Evolutionary conservation across 1,140 invertebrate species (phyloP).

Genomic region (Potamilus streckersoni): DNA sequence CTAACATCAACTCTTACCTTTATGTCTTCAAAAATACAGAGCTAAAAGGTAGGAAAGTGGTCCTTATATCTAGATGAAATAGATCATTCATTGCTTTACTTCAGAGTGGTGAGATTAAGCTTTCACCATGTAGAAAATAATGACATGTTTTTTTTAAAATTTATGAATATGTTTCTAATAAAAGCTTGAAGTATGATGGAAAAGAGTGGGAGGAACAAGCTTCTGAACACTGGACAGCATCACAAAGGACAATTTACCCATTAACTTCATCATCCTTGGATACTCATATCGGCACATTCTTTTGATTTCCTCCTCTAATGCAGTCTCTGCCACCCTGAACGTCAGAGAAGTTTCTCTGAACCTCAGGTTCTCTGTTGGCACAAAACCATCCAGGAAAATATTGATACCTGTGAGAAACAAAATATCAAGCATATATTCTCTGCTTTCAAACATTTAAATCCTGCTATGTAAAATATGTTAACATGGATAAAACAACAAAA

Average conservation of each 20-base stretch:
- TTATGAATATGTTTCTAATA: too few relatives aligned
- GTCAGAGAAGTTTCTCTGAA: constrained; percentile 96
- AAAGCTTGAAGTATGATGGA: too few relatives aligned
- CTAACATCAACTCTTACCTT: too few relatives aligned
- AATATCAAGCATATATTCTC: background rate
- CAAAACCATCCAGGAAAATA: constrained; percentile 99
- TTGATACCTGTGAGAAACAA: constrained; percentile 83
- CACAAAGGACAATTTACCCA: constrained; percentile 69
- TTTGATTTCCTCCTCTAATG: constrained; percentile 97
- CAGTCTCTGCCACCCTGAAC: constrained; percentile 98
- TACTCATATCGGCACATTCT: constrained; percentile 97
- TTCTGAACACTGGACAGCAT: too few relatives aligned
- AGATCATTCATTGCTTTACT: too few relatives aligned
- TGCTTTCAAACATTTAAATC: background rate
- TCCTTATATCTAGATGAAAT: too few relatives aligned
- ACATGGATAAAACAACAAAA: background rate
- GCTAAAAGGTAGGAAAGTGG: too few relatives aligned
- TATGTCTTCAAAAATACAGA: too few relatives aligned
- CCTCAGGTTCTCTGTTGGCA: constrained; percentile 98
- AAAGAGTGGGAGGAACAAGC: too few relatives aligned
- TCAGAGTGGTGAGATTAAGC: too few relatives aligned
- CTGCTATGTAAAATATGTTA: background rate
- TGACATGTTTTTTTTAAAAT: too few relatives aligned
- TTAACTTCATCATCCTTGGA: constrained; percentile 79
- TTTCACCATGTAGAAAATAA: too few relatives aligned